phyloP scores from a whole-genome alignment of 2,113 vertebrate genomes.

The Eubucco bourcierii region DNA sequence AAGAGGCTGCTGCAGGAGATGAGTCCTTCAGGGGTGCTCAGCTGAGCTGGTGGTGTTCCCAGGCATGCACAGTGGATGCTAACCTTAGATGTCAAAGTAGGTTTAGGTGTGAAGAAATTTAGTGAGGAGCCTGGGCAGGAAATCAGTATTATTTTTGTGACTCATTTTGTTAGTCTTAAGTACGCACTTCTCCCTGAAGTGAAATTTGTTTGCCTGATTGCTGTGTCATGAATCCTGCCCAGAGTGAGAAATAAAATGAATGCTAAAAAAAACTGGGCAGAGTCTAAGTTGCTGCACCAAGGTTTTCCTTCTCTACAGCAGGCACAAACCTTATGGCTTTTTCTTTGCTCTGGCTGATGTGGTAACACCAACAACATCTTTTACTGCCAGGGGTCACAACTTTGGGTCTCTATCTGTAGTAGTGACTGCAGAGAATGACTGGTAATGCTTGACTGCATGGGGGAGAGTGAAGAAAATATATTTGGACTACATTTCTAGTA shows the following conservation, averaged over 20 bases:
- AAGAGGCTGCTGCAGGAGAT: background rate
- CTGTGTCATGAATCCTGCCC: background rate
- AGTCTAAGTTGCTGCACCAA: background rate
- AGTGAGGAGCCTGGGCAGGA: background rate
- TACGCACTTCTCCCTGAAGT: background rate
- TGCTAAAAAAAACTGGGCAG: background rate
- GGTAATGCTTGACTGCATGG: background rate
- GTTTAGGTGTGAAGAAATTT: conserved; percentile 18
- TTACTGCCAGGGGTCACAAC: background rate
- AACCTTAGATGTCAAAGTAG: background rate
- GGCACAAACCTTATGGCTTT: background rate
- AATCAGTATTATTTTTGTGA: background rate
- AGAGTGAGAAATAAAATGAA: background rate
- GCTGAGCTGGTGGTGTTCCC: background rate
- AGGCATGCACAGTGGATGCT: background rate
- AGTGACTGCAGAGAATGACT: background rate
- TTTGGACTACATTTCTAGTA: background rate
- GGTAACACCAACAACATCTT: background rate
- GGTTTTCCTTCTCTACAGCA: background rate
- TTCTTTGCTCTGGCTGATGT: background rate
- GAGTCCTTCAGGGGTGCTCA: background rate
- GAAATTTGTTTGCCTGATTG: background rate
- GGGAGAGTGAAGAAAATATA: background rate
- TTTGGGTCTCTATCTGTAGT: background rate
- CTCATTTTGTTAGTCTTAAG: conserved; percentile 24